Base-by-base conservation (phyloP, 2,888 invertebrate species). In the Odontocolon sp. region DNA sequence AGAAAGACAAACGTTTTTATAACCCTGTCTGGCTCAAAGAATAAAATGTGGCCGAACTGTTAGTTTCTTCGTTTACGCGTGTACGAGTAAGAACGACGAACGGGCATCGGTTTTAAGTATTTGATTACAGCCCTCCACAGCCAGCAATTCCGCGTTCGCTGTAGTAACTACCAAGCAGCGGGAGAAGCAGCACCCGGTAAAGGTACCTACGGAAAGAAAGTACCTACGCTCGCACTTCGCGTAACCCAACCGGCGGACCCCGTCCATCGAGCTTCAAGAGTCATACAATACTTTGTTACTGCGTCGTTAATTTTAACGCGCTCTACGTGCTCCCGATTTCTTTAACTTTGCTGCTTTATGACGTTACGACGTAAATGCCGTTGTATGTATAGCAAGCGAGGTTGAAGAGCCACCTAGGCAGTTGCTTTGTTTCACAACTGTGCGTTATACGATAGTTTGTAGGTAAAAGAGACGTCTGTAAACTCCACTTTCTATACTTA, bases 291-390 rank as follows among this genome's bases (percentile, higher is more conserved):
- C 89, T 88, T 89, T 87, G 88, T 89, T 87, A 89, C 87, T 81
- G 80, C 84, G 85, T 84, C 87, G 89, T 90, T 90, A 90, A 90
- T 90, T 90, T 90, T 90, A 90, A 90, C 87, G 88, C 79, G 72
- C 75, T 71, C 83, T 88, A 90, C 89, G 90, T 89, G 89, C 83
- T 84, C 82, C 83, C 84, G 87, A 86, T 89, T 89, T 87, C 84
- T 86, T 85, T 81, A 85, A 85, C 86, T 87, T 84, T 83, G 73
- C 77, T 78, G 78, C 82, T 84, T 84, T 83, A 84, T 76, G 82
- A 71, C 79, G 56, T 73, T 67, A 50, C 68, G 57, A 69, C 71
- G 45, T 59, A 68, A 71, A 59, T 77, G 70, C 66, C 64, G 61
- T 68, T 72, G 70, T 63, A 40, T 57, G 64, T 14, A 40, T 16